Evolutionary conservation across 2,113 vertebrate genomes (phyloP), one percentile per base, ranked within the genome.

Genomic region (Neomonachus schauinslandi): DNA sequence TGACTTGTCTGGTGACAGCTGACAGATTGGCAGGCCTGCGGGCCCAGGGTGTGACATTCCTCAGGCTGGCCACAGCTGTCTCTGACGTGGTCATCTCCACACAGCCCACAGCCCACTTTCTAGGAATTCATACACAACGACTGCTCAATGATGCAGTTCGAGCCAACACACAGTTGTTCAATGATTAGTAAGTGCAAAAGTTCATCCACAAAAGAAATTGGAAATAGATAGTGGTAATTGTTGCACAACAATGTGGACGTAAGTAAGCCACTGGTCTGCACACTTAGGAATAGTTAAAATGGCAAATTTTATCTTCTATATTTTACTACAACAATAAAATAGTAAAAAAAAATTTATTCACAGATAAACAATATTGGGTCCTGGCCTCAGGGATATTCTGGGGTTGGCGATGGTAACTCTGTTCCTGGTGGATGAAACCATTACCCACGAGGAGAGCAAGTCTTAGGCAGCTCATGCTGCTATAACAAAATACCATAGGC

Each of bases 31-130:
- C 16, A 22, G 63, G 79, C 28, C 82, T 95, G 82, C 59, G 84
- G 90, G 65, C 92, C 72, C 67, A 8, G 26, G 36, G 14, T 76
- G 28, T 92, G 88, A 94, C 96, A 97, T 91, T 91, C 91, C 69
- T 95, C 42, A n/a, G 69, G 71, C 57, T 95, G 71, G 51, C 65
- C 46, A 67, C 89, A 91, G 88, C 95, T 96, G 84, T 94, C 91
- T 87, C 69, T n/a, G 18, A 80, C 39, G 31, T 59, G 83, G 87
- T 96, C 96, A 89, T 18, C 76, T 59, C 31, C 76, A 92, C 8
- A 24, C 9, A 69, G 53, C 18, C 51, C 77, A 86, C 63, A 94
- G 81, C 61, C 28, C 81, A 95, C 95, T 98, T 96, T 97, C 98
- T 91, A 98, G 88, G 96, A 97, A 97, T 83, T 95, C 28, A 76